A percentile compares a stretch with the other conserved stretches of the same genome.
phyloP scores from a whole-genome alignment of 1,140 invertebrate species.

The Paramacrobiotus metropolitanus region DNA sequence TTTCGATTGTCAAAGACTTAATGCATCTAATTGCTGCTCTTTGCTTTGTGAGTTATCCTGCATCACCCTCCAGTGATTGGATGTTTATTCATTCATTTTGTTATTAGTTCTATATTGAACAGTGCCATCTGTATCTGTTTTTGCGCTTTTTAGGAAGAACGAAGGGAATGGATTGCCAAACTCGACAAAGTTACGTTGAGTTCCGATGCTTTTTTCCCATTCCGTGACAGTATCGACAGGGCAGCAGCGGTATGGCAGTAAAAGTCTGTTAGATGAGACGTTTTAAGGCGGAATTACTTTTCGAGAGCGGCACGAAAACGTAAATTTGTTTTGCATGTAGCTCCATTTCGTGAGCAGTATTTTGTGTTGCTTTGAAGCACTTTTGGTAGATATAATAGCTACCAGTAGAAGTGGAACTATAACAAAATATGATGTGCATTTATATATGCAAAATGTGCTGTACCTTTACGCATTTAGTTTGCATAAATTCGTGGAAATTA shows the following conservation, averaged over 20 bases:
- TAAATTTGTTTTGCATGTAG: not conserved
- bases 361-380: too few relatives aligned
- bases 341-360: too few relatives aligned
- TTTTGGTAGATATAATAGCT: not conserved
- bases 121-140: too few relatives aligned
- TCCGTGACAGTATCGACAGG: constrained; percentile 87
- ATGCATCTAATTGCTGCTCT: too few relatives aligned
- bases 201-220: constrained; percentile 97
- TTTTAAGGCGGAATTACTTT: constrained; percentile 1
- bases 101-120: too few relatives aligned
- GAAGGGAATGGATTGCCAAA: constrained; percentile 47
- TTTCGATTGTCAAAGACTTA: too few relatives aligned
- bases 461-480: not conserved
- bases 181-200: constrained; percentile 65
- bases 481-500: not conserved
- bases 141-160: constrained; percentile 37
- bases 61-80: too few relatives aligned
- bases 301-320: not conserved
- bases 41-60: too few relatives aligned
- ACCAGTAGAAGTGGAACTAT: not conserved
- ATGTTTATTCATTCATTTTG: too few relatives aligned
- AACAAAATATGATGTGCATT: not conserved
- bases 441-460: not conserved
- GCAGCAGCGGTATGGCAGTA: constrained; percentile 44
- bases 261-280: constrained; percentile 7